A percentile compares a stretch with the other conserved stretches of the same genome.
phyloP scores from a whole-genome alignment of 2,888 invertebrate species.

The Pammene aurita region DNA sequence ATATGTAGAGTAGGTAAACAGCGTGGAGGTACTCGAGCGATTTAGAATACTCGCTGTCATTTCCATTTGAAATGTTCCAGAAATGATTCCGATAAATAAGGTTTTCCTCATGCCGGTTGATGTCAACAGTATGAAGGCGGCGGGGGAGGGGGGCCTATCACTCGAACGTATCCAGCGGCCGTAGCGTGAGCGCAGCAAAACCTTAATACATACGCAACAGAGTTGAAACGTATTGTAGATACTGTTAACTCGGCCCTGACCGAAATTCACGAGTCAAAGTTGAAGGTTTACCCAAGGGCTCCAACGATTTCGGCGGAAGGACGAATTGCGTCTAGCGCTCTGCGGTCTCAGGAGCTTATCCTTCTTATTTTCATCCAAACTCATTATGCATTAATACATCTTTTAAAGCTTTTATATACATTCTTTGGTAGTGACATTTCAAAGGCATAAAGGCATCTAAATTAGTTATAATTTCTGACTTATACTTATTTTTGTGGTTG shows the following conservation, averaged over 20 bases:
- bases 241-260: constrained; percentile 1
- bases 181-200: neutral
- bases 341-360: neutral
- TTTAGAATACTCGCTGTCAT: neutral
- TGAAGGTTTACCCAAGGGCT: constrained; percentile 19
- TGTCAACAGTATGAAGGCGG: constrained; percentile 10
- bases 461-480: no score
- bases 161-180: neutral
- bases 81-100: constrained; percentile 8
- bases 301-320: constrained; percentile 2
- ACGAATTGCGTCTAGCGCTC: neutral
- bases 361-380: neutral
- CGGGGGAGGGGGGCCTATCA: neutral
- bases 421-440: no score
- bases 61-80: neutral
- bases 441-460: no score
- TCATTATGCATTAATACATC: neutral
- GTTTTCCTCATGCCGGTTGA: constrained; percentile 5
- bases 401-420: neutral
- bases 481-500: no score
- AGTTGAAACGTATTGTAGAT: neutral
- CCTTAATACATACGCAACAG: neutral
- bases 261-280: constrained; percentile 22
- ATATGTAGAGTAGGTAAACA: neutral
- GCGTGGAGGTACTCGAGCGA: neutral